These are phyloP conservation scores for Penaeus japonicus DNA, from an alignment of 1,140 invertebrate genomes.

Conservation along the genomic window DNA sequence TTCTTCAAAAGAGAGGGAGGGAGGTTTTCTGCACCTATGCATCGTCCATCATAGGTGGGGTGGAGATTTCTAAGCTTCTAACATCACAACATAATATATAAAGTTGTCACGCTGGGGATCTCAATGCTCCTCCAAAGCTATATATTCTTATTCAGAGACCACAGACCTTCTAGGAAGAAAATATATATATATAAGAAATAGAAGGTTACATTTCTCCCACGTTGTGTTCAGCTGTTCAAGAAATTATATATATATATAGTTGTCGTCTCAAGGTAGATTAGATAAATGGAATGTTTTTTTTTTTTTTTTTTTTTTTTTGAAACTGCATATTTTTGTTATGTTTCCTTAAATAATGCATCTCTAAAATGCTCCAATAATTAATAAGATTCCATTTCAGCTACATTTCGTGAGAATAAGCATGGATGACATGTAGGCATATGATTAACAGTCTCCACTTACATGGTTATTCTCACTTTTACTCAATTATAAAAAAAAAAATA, in stretches of 20 bases:
- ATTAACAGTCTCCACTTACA: not conserved
- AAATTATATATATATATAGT: not conserved
- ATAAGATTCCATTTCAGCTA: slow-evolving; percentile 36
- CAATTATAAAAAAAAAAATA: not conserved
- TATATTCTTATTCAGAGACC: too few species aligned
- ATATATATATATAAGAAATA: too few species aligned
- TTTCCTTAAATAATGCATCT: slow-evolving; percentile 38
- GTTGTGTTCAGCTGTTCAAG: not conserved
- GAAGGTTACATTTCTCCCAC: too few species aligned
- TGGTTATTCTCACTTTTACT: not conserved
- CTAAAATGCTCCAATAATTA: slow-evolving; percentile 39
- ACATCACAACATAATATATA: too few species aligned
- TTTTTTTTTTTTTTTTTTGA: too few species aligned
- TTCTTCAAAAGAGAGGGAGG: too few species aligned
- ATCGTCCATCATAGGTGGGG: too few species aligned
- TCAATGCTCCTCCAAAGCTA: too few species aligned
- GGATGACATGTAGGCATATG: not conserved
- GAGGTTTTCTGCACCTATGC: too few species aligned
- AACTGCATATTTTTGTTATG: slow-evolving; percentile 6
- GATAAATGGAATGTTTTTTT: not conserved
- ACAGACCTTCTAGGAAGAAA: too few species aligned
- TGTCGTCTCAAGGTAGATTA: slow-evolving; percentile 9
- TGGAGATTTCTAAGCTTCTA: too few species aligned
- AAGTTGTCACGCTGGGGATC: too few species aligned
- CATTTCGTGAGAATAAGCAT: slow-evolving; percentile 2